Evolutionary conservation across 2,888 invertebrate species (phyloP), one percentile per base, ranked within the genome.

Genomic region (Liodrosophila aerea): DNA sequence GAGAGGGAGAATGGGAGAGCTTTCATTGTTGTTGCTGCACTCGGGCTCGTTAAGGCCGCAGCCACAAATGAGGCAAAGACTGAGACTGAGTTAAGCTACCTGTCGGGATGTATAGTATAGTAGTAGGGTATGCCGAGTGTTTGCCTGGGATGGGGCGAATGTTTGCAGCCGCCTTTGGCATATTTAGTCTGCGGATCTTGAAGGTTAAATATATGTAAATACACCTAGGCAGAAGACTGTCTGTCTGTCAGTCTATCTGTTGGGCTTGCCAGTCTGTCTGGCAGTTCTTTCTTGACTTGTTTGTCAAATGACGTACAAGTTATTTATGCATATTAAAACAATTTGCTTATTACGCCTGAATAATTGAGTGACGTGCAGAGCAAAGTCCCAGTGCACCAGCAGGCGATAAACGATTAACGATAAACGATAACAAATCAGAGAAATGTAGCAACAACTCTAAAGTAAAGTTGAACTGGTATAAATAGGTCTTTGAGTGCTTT

Each of bases 291-390:
- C 69, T 67, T 83, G 85, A 78, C 76, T 78, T 84, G 86, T 85
- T 84, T 81, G 86, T 84, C 77, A 85, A 85, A 80, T 85, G 78
- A 84, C 81, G 76, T 74, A 84, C 81, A 81, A 80, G 85, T 80
- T 83, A 85, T 81, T 81, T 81, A 84, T 82, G 81, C 84, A 86
- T 84, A 85, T 82, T 82, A 82, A 84, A 83, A 85, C 84, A 81
- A 81, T 81, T 81, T 81, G 85, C 81, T 81, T 85, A 85, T 81
- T 81, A 81, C 80, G 85, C 80, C 81, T 85, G 85, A 81, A 81
- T 81, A 81, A 81, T 81, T 81, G 85, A 81, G 81, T 80, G 69
- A 43, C 43, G 47, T 36, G 50, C 37, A 54, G n/a, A n/a, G n/a
- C n/a, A n/a, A n/a, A n/a, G n/a, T n/a, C n/a, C n/a, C n/a, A n/a